Percentiles rank a stretch among this genome's conserved stretches.
These are phyloP conservation scores for Synanthedon myopaeformis DNA, from an alignment of 2,888 invertebrate genomes.

Conservation along the genomic window DNA sequence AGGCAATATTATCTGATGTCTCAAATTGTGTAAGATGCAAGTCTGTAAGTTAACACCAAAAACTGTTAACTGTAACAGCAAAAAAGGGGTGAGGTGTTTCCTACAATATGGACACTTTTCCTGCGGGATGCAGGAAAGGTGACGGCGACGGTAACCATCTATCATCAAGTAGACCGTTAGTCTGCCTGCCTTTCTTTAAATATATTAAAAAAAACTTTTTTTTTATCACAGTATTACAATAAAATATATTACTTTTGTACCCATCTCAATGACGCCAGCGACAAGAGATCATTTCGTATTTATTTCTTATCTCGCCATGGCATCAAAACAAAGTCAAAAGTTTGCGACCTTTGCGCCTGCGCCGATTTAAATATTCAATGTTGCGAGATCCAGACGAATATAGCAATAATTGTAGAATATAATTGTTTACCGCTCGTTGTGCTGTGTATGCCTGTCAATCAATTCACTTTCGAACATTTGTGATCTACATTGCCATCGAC, in stretches of 20 bases:
- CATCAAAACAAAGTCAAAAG: conserved; percentile 60
- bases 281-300: conserved; percentile 23
- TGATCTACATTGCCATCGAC: conserved; percentile 42
- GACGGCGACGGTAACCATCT: too few species aligned
- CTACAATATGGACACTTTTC: too few species aligned
- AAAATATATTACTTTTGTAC: not conserved
- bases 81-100: too few species aligned
- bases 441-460: conserved; percentile 57
- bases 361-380: conserved; percentile 41
- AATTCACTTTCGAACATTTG: conserved; percentile 47
- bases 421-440: conserved; percentile 57
- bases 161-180: too few species aligned
- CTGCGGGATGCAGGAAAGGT: too few species aligned
- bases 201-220: not conserved
- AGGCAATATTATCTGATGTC: too few species aligned
- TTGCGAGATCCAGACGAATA: conserved; percentile 40
- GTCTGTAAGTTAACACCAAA: too few species aligned
- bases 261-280: conserved; percentile 27
- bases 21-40: too few species aligned
- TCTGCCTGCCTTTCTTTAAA: too few species aligned
- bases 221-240: too few species aligned
- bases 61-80: too few species aligned
- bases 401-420: conserved; percentile 41
- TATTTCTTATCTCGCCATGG: conserved; percentile 47
- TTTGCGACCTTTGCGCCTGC: conserved; percentile 47